Conservation (phyloP, 2,888 invertebrate species). For the Melipona bicolor region DNA sequence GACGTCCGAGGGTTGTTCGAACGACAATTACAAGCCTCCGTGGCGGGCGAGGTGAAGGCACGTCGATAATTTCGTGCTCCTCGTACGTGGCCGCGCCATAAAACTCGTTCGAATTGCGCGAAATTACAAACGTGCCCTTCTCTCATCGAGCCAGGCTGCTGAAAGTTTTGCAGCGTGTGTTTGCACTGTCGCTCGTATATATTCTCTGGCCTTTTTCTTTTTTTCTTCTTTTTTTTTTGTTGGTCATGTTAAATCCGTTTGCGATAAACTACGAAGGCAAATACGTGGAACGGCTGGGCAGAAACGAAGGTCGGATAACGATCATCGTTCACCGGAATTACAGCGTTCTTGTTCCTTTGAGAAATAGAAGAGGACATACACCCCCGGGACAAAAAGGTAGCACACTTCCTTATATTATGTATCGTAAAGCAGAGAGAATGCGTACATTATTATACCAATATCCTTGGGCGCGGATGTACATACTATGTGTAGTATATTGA, state of each 20-base stretch:
- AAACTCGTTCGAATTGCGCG: conserved; percentile 50
- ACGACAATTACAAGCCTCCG: conserved; percentile 46
- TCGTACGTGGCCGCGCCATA: conserved; percentile 28
- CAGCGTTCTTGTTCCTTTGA: not conserved
- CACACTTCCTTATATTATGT: too few species aligned
- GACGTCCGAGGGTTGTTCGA: conserved; percentile 37
- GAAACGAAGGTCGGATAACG: conserved; percentile 9
- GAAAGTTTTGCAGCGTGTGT: conserved; percentile 36
- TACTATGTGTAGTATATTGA: too few species aligned
- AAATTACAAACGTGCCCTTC: conserved; percentile 53
- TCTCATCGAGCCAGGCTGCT: not conserved
- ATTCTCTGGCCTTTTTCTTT: not conserved
- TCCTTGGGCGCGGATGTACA: too few species aligned
- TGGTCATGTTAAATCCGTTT: conserved; percentile 44
- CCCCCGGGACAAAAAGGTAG: too few species aligned
- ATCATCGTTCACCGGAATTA: not conserved
- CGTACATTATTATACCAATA: too few species aligned
- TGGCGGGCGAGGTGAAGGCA: not conserved
- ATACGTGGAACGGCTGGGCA: not conserved
- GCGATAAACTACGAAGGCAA: conserved; percentile 47
- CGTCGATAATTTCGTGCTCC: conserved; percentile 28
- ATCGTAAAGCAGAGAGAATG: too few species aligned
- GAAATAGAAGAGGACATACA: not conserved
- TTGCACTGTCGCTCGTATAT: conserved; percentile 25
- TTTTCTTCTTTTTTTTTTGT: conserved; percentile 26